Evolutionary conservation across 2,888 invertebrate genomes (phyloP), one percentile per base, ranked within the genome.

Genomic region (Augochlorella aurata): DNA sequence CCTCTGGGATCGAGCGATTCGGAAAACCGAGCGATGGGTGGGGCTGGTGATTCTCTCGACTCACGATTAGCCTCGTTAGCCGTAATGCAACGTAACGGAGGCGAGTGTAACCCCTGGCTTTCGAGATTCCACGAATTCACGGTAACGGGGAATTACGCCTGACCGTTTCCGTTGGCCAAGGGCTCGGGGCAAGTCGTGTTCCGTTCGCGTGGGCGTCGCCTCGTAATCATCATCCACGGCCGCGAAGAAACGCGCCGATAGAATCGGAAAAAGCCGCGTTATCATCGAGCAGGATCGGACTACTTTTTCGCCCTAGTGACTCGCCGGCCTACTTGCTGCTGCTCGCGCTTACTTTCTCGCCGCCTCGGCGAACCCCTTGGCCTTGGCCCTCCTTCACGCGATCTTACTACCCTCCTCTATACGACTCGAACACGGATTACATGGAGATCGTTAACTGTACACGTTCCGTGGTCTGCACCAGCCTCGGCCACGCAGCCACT

Each of bases 351-450:
- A 79, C 85, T 83, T 88, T 89, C 85, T 83, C 85, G 82, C 74
- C 81, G 81, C 81, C 73, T 85, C 73, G 77, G 80, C 70, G 81
- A 81, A 84, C 91, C 89, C 92, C 92, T 91, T 93, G 92, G 92
- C 93, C 93, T 93, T 93, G 92, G 92, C 92, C 89, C 93, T 92
- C 87, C 92, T 92, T 92, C 92, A 91, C 93, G 92, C 92, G 92
- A 92, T 91, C 90, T 79, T 86, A 84, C 84, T 24, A 24, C 58
- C 79, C 78, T 75, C 79, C 84, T 74, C 24, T 66, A 78, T 83
- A 87, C 82, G 77, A 89, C 88, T 90, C 83, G 75, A 86, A 85
- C 91, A 90, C 88, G 88, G 89, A 91, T 91, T 88, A 84, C 82
- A 79, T 74, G 72, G 70, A 86, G 89, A 91, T 91, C 89, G 90